Percentiles rank a stretch among this genome's conserved stretches.
Evolutionary conservation across 1,140 invertebrate genomes (phyloP).

Genomic region (Magallana angulata): DNA sequence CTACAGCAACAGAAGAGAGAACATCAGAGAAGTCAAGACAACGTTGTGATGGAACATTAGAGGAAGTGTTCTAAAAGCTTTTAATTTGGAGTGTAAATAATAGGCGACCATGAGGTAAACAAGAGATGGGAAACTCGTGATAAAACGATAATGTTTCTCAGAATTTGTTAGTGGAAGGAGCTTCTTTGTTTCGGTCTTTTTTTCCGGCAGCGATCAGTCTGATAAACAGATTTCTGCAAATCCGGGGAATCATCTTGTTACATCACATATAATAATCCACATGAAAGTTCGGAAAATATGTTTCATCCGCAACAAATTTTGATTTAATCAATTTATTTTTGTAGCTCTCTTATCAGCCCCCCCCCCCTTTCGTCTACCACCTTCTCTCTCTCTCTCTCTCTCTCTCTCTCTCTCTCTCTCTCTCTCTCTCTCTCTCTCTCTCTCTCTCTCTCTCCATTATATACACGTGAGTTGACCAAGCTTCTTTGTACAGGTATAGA

Average conservation of each 20-base stretch:
- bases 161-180: constrained; percentile 1
- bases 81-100: constrained; percentile 24
- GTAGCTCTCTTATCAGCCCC: too few relatives aligned
- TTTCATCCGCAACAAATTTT: too few relatives aligned
- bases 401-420: too few relatives aligned
- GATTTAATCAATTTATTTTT: too few relatives aligned
- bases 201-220: background rate
- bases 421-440: too few relatives aligned
- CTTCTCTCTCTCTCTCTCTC: too few relatives aligned
- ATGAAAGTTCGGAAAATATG: too few relatives aligned
- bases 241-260: background rate
- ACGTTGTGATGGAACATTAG: background rate
- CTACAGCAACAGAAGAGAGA: background rate
- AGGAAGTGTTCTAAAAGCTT: constrained; percentile 28
- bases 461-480: too few relatives aligned
- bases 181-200: background rate
- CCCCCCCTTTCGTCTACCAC: too few relatives aligned
- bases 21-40: background rate
- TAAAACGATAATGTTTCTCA: constrained; percentile 36
- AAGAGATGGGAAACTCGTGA: background rate
- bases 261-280: background rate
- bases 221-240: constrained; percentile 27
- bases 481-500: too few relatives aligned
- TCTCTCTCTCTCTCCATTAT: too few relatives aligned
- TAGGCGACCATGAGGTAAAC: constrained; percentile 4